Evolutionary conservation across 2,797 vertebrate species (phyloP), one percentile per base, ranked within the genome.

Genomic region (Amblyopsis hoosieri): DNA sequence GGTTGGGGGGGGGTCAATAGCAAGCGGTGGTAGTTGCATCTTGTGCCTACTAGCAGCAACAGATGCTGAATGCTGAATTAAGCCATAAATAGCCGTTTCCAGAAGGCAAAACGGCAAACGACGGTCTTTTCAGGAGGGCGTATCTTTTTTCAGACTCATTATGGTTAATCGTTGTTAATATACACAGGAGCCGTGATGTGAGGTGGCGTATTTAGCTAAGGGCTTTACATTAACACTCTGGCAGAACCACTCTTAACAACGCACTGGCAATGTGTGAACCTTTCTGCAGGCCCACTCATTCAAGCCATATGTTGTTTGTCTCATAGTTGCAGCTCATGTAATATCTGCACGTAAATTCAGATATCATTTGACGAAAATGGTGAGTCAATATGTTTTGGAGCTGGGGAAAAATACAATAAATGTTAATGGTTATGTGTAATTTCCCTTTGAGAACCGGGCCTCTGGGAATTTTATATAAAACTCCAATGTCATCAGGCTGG

Each of bases 131-230:
- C 23, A 52, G 23, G 80, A 67, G 72, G 75, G 68, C 54, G 63
- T 62, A 61, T 83, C 19, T 69, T 67, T 73, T 23, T 72, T 79
- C 76, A 48, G 55, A 49, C 65, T 60, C 15, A 8, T 5, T 61
- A 47, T 69, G 79, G 84, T 88, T 73, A 84, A 84, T 88, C 74
- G 33, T 37, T 37, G 33, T 58, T 19, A 45, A 54, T 68, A 79
- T 77, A 76, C 81, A 85, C 72, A 50, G 75, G 75, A 78, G 8
- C 33, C 33, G 4, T 37, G 84, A 89, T 79, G 75, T 69, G 46
- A 61, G 54, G 61, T 63, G 80, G 74, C 71, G 84, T 79, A 77
- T 87, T 87, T 81, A 75, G 82, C 82, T 77, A 85, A 83, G 63
- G 49, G 69, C 72, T 72, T 82, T 82, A 84, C 83, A 86, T 80